Conservation (phyloP, 2,888 invertebrate genomes). For the Hypercompe scribonia region DNA sequence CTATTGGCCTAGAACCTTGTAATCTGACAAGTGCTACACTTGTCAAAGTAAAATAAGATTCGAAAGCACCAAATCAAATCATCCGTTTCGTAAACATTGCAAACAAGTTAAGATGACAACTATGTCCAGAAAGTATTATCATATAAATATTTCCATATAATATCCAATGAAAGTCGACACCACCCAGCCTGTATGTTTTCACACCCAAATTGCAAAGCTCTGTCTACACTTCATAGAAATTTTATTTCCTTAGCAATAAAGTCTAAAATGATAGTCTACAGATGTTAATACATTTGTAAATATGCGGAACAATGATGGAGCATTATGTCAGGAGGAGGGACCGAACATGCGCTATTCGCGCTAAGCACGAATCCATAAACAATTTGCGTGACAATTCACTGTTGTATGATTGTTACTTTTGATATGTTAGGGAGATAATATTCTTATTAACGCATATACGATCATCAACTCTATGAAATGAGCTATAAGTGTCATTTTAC, state of each 20-base stretch:
- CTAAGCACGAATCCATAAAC: conserved; percentile 64
- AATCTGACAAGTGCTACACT: no score
- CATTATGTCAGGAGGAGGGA: conserved; percentile 66
- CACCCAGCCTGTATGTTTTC: conserved; percentile 27
- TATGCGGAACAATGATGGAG: conserved; percentile 70
- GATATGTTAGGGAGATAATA: conserved; percentile 56
- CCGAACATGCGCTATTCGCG: conserved; percentile 58
- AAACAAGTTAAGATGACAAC: background rate
- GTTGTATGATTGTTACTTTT: conserved; percentile 52
- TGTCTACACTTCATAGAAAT: background rate
- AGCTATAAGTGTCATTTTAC: background rate
- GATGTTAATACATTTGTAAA: conserved; percentile 21
- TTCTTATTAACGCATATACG: conserved; percentile 17
- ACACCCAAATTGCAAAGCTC: conserved; percentile 22
- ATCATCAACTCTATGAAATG: conserved; percentile 15
- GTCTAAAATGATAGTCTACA: conserved; percentile 33
- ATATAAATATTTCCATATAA: conserved; percentile 29
- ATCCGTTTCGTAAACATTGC: background rate
- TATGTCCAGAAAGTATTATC: background rate
- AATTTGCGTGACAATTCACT: conserved; percentile 58
- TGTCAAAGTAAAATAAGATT: no score
- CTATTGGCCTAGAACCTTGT: no score
- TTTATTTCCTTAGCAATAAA: conserved; percentile 6
- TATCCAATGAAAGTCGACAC: conserved; percentile 32
- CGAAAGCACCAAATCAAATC: background rate